Base-by-base conservation (phyloP, 2,797 vertebrate species). In the Centropyge bicolor region DNA sequence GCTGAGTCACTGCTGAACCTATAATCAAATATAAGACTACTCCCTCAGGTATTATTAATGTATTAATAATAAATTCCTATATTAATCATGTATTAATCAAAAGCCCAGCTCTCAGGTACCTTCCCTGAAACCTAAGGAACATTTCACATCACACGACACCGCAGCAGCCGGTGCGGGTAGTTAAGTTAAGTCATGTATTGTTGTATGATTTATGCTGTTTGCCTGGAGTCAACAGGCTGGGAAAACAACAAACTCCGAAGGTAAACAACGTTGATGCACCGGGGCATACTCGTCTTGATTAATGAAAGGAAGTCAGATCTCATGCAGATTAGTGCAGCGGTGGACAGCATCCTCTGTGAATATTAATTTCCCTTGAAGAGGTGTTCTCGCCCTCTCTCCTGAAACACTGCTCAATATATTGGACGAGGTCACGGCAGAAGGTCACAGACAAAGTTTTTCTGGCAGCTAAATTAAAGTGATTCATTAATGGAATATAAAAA, bases 251-350 rank as follows among this genome's bases (percentile, higher is more conserved):
- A 89, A 91, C 86, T 91, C 68, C n/a, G 81, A 90, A 89, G 85
- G 90, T 92, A 94, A 93, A 94, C 91, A 94, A 59, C 51, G 74
- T 3, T 43, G 90, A 91, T 90, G 88, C 93, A 91, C 89, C 65
- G 63, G 91, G 88, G 90, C 90, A 92, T 88, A 86, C 84, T 91
- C 79, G 71, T 92, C 91, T 92, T 94, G 92, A 94, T 93, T 94
- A 94, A 94, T 94, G 93, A 91, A 93, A 94, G 92, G 91, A 93
- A 93, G 91, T 93, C 88, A 93, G 92, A 93, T 93, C 89, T 91
- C 91, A 92, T 92, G 90, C 91, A 94, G 93, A 95, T 94, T 92
- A 92, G 89, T 85, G 86, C 84, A 82, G 86, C 61, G 78, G 84
- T 92, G 90, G 90, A 92, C 89, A 85, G 75, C 90, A 82, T 90